phyloP scores from a whole-genome alignment of 1,140 invertebrate genomes.

The Luehdorfia chinensis region DNA sequence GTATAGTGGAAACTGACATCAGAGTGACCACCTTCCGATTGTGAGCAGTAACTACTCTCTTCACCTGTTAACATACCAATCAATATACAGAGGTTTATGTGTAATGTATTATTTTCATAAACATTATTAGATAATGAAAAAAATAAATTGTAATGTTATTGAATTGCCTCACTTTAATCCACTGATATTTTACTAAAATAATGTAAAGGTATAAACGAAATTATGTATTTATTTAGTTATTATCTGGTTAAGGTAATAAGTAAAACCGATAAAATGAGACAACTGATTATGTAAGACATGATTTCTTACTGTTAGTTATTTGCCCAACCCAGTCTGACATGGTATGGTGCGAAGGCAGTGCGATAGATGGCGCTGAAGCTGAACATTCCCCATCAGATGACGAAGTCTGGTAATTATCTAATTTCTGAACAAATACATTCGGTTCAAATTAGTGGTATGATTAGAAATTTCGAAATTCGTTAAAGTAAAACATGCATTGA shows the following conservation, averaged over 20 bases:
- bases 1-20: conserved; percentile 79
- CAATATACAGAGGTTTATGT: too few species aligned
- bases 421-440: conserved; percentile 61
- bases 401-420: conserved; percentile 67
- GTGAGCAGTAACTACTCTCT: conserved; percentile 89
- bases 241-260: too few species aligned
- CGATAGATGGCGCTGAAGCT: conserved; percentile 80
- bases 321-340: conserved; percentile 89
- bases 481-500: conserved; percentile 20
- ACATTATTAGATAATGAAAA: too few species aligned
- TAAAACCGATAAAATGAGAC: too few species aligned
- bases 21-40: conserved; percentile 73
- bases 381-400: conserved; percentile 81
- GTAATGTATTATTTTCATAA: too few species aligned
- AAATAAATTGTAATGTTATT: too few species aligned
- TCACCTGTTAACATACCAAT: conserved; percentile 70
- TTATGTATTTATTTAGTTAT: too few species aligned
- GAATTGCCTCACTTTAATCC: too few species aligned
- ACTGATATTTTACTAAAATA: too few species aligned
- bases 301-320: conserved; percentile 88
- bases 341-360: conserved; percentile 71
- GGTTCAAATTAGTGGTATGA: too few species aligned
- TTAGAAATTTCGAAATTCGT: neutral
- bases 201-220: too few species aligned
- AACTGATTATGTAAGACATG: neutral